These are phyloP conservation scores for Catajapyx aquilonaris DNA, from an alignment of 1,140 invertebrate genomes.

Conservation along the genomic window DNA sequence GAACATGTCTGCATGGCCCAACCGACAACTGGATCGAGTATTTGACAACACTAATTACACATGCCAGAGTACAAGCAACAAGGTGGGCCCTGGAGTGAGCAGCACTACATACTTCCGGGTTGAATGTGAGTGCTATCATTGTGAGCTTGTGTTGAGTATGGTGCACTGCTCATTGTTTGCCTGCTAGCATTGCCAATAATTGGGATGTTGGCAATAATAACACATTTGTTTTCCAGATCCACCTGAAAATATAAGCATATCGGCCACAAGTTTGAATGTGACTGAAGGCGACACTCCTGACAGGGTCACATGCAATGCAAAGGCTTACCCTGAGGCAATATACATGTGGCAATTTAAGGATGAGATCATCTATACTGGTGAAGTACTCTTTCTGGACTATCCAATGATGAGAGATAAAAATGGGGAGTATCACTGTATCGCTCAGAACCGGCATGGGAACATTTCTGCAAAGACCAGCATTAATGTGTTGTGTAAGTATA, in stretches of 20 bases:
- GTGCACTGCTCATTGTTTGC: too few species aligned
- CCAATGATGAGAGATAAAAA: constrained; percentile 34
- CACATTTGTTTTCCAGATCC: constrained; percentile 42
- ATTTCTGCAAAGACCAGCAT: constrained; percentile 37
- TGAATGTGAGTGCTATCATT: constrained; percentile 47
- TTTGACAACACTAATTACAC: constrained; percentile 63
- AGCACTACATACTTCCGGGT: constrained; percentile 63
- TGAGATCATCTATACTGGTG: constrained; percentile 23
- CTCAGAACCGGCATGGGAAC: constrained; percentile 49
- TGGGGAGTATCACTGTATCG: constrained; percentile 52
- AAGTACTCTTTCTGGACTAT: constrained; percentile 31
- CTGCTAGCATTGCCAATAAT: too few species aligned
- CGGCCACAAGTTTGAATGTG: constrained; percentile 44
- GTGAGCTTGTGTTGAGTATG: neutral
- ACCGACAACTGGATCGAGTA: constrained; percentile 45
- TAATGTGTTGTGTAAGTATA: constrained; percentile 57
- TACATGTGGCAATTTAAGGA: constrained; percentile 40
- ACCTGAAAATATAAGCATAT: constrained; percentile 60
- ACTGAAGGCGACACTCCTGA: constrained; percentile 51
- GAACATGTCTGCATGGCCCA: constrained; percentile 65
- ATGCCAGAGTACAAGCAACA: constrained; percentile 53
- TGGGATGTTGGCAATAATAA: too few species aligned
- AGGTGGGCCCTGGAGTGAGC: constrained; percentile 44
- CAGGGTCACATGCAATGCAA: constrained; percentile 51
- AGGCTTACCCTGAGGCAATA: constrained; percentile 42